Evolutionary conservation across 2,797 vertebrate genomes (phyloP), one percentile per base, ranked within the genome.

Genomic region (Amblyopsis hoosieri): DNA sequence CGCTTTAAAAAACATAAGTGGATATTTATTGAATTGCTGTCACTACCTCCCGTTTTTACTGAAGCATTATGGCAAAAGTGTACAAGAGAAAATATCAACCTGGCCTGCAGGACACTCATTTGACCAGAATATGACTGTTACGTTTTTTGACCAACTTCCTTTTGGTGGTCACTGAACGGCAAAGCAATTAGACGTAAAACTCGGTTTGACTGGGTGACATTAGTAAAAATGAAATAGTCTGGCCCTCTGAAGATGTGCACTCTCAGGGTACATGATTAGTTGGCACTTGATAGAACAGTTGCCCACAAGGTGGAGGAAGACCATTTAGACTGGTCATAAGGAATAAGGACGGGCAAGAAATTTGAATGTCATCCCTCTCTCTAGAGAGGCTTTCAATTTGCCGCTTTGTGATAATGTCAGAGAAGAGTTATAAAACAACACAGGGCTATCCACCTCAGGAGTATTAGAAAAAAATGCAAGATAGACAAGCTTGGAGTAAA

Each of bases 11-110:
- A 74, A 85, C 87, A 83, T 78, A 83, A 90, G 78, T 87, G 84
- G 84, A 77, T 85, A 86, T 86, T 86, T 89, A 90, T 91, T 90
- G 86, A 90, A 71, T 81, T 79, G 60, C 79, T 86, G 79, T 85
- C 80, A 62, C 57, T 14, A 19, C 72, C 71, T 81, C 53, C 57
- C 63, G 42, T 78, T 85, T 77, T 74, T 78, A 65, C 77, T 73
- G 69, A 70, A 74, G 59, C 76, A 67, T 78, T 75, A 78, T 79
- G 64, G 79, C 78, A 83, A 76, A 65, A 62, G 11, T 14, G 15
- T 60, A n/a, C 55, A 64, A 70, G 15, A 66, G 55, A 74, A 42
- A 50, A 71, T 55, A 63, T n/a, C 57, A 71, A 83, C 77, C 45
- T 70, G 55, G 66, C 74, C 66, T 45, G 5, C 63, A 47, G 69